Evolutionary conservation across 2,113 vertebrate species (phyloP), one percentile per base, ranked within the genome.

Genomic region (Procavia capensis): DNA sequence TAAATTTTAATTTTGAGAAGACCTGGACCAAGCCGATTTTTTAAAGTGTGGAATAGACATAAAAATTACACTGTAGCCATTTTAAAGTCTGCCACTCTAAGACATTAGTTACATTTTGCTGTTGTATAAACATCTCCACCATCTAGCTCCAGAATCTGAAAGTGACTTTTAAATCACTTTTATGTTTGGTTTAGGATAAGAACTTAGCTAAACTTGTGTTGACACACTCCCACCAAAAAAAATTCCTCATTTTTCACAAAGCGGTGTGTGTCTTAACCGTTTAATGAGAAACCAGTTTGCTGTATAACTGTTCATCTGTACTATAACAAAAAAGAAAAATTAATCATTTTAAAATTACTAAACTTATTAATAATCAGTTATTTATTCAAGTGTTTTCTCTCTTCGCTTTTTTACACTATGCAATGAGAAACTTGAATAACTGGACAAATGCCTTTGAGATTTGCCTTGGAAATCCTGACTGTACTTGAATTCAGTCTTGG

Each of bases 1-100:
- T 70, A 84, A 75, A 90, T 79, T 91, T 47, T 88, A 94, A 94
- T 29, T 36, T 91, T 83, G 11, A 72, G 31, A 74, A 88, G 64
- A 88, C 3, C 24, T 93, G 70, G 39, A 74, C 13, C 17, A 85
- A 36, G n/a, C n/a, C n/a, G n/a, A n/a, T n/a, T 70, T 87, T 74
- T 92, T 82, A 91, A 61, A 9, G 13, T 27, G 2, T 68, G 39
- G 22, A 39, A 39, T 70, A 36, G 29, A 36, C 17, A 72, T 72
- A 24, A 72, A 72, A 72, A 20, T 72, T 72, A 72, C 22, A 39
- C 20, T 24, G 36, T 39, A 72, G 39, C 36, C 20, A 39, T 10
- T 72, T 39, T 36, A 25, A 72, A 72, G 36, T 39, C 19, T 9
- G 39, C 36, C 39, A 22, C 24, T 72, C 70, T 24, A 72, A 39